Base-by-base conservation (phyloP, 2,797 vertebrate genomes). In the Muraenolepis orangiensis region DNA sequence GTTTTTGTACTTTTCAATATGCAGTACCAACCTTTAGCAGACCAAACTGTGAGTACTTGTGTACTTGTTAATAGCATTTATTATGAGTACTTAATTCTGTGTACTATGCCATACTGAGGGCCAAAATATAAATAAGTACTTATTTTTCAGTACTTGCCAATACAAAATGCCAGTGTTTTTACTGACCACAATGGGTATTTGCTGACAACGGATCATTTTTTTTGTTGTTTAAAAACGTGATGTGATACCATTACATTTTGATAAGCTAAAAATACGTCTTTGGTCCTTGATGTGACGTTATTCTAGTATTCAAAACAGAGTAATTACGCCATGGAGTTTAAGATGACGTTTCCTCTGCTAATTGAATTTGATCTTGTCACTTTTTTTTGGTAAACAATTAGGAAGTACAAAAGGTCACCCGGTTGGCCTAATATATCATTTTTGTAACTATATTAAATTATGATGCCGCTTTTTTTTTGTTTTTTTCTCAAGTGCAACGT, bases 41-140 rank as follows among this genome's bases (percentile, higher is more conserved):
- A 74, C 72, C 72, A 72, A 72, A 72, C 66, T 72, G 51, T 72
- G 51, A 72, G 71, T 72, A 82, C 32, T 30, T 74, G 74, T 51
- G 51, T 74, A 28, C 18, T 29, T 40, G 64, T 71, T 67, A 4
- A 70, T n/a, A 51, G 76, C 68, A 79, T 67, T 31, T 64, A 64
- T 64, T 72, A 42, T 14, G 38, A 46, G 40, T 51, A 30, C 70
- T 51, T 38, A 26, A 28, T 42, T 38, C 30, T 71, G 36, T 40
- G 69, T 42, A 40, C 10, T 38, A 38, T 70, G 32, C 69, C 69
- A 70, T 38, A 70, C 69, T 26, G 28, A 70, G 69, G 31, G 36
- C 69, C 32, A 38, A 34, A 70, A 34, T 26, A 38, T 70, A 70
- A 38, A 69, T 34, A 11, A 38, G 30, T 57, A 69, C 66, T 74